These are phyloP conservation scores for Rissa tridactyla DNA, from an alignment of 2,113 vertebrate species.

Conservation along the genomic window DNA sequence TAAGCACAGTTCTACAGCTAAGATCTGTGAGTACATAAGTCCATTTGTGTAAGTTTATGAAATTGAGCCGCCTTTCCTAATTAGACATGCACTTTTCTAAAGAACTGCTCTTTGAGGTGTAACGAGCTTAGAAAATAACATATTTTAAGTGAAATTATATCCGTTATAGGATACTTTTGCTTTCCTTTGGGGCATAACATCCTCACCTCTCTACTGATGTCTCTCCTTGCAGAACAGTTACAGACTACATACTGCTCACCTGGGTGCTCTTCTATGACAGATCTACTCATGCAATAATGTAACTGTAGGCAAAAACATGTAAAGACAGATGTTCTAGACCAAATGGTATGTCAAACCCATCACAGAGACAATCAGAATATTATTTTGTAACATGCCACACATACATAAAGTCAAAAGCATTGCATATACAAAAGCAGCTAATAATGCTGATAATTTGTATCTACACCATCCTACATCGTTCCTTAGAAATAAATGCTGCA, in stretches of 20 bases:
- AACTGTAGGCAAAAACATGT: neutral
- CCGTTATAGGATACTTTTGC: neutral
- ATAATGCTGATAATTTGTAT: neutral
- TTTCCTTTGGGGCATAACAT: neutral
- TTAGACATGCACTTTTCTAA: neutral
- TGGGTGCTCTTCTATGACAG: conserved; percentile 25
- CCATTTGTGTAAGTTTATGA: neutral
- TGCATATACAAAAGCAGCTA: conserved; percentile 10
- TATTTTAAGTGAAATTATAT: neutral
- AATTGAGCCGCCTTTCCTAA: neutral
- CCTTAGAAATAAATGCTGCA: neutral
- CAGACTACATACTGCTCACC: neutral
- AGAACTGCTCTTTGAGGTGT: neutral
- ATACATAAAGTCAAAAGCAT: neutral
- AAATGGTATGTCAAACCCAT: neutral
- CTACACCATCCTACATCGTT: neutral
- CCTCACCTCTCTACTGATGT: neutral
- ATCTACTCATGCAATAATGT: neutral
- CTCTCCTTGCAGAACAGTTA: neutral
- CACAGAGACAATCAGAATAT: neutral
- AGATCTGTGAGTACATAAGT: neutral
- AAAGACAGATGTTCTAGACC: neutral
- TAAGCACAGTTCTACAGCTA: neutral
- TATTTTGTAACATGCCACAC: conserved; percentile 3
- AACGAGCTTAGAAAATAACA: neutral